Conservation (phyloP, 2,888 invertebrate species). For the Drosophila austrosaltans region DNA sequence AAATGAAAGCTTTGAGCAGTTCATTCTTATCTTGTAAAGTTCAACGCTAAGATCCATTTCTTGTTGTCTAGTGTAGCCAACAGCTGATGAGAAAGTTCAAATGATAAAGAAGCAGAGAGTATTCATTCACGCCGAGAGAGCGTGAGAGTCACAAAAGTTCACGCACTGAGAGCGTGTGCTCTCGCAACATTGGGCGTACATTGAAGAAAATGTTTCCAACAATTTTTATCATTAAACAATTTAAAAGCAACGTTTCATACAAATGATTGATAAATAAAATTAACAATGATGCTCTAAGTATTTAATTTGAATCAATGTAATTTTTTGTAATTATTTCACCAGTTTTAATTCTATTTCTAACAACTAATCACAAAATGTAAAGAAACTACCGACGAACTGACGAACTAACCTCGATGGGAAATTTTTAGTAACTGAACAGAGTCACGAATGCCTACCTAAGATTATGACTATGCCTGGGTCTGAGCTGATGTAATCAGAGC, state of each 20-base stretch:
- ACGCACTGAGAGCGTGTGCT: conserved; percentile 8
- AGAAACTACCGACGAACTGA: neutral
- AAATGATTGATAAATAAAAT: neutral
- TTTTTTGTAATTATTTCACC: neutral
- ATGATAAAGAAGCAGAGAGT: neutral
- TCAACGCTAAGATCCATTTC: neutral
- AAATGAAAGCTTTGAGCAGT: neutral
- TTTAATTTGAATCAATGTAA: neutral
- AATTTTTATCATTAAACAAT: neutral
- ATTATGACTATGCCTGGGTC: conserved; percentile 4
- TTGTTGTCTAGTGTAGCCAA: conserved; percentile 29
- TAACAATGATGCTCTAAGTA: neutral
- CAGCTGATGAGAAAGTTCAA: conserved; percentile 39
- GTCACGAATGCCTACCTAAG: conserved; percentile 17
- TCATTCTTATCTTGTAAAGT: neutral
- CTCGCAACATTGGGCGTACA: conserved; percentile 33
- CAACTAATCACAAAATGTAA: neutral
- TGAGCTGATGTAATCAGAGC: conserved; percentile 65
- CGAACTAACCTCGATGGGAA: conserved; percentile 63
- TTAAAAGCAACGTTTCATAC: neutral
- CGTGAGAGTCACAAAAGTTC: neutral
- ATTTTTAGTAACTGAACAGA: conserved; percentile 57
- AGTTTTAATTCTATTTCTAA: neutral
- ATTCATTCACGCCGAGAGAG: neutral
- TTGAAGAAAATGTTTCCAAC: conserved; percentile 39